phyloP scores from a whole-genome alignment of 1,140 invertebrate genomes.

The Neodiprion pinetum region DNA sequence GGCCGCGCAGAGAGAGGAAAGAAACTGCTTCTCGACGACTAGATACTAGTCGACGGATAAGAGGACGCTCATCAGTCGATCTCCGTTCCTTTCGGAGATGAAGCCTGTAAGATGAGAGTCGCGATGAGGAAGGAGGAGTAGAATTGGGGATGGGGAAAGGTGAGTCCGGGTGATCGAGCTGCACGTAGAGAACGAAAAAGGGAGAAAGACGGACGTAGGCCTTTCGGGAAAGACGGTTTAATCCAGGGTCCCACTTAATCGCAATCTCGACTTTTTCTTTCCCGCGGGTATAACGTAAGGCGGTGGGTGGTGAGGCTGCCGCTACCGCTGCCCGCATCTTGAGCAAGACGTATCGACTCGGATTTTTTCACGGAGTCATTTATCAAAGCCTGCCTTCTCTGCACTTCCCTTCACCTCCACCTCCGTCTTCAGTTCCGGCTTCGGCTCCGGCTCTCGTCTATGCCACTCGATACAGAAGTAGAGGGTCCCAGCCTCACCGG shows the following conservation, averaged over 20 bases:
- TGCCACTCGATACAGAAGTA: neutral
- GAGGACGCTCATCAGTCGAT: too few species aligned
- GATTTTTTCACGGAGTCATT: slow-evolving; percentile 20
- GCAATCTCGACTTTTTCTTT: slow-evolving; percentile 13
- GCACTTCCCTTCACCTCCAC: neutral
- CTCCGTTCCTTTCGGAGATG: neutral
- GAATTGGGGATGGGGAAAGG: neutral
- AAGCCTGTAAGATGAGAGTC: neutral
- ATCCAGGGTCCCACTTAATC: slow-evolving; percentile 11
- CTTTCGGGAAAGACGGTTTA: slow-evolving; percentile 6
- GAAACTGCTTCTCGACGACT: too few species aligned
- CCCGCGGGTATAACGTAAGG: neutral
- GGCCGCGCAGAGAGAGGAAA: neutral
- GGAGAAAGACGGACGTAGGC: neutral
- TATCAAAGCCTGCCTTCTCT: slow-evolving; percentile 16
- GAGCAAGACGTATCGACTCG: slow-evolving; percentile 19
- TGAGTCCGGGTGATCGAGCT: too few species aligned
- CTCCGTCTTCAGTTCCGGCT: neutral
- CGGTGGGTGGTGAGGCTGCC: neutral
- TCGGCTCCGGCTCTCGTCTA: neutral
- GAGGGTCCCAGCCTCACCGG: neutral
- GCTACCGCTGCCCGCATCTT: slow-evolving; percentile 13
- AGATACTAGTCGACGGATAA: too few species aligned
- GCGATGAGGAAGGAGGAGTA: neutral
- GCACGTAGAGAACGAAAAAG: neutral